Conservation (phyloP, 2,888 invertebrate species). For the Leucophora obtusa region DNA sequence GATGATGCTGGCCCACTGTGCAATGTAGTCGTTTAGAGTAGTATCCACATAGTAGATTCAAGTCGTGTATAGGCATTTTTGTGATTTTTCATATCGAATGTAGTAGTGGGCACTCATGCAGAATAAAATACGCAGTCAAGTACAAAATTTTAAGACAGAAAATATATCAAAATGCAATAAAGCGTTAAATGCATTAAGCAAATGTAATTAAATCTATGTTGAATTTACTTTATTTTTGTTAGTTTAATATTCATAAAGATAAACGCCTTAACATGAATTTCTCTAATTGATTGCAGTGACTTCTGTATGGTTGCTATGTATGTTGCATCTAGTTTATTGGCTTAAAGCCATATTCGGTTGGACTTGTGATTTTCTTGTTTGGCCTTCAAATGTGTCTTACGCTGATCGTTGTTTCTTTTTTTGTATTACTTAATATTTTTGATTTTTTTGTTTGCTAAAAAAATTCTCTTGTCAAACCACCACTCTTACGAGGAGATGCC, state of each 20-base stretch:
- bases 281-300: conserved; percentile 60
- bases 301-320: conserved; percentile 48
- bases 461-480: neutral
- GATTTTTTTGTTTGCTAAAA: conserved; percentile 1
- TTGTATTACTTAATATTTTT: conserved; percentile 10
- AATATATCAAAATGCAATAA: conserved; percentile 46
- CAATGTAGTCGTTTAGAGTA: conserved; percentile 3
- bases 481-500: neutral
- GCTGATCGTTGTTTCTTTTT: conserved; percentile 5
- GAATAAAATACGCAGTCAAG: conserved; percentile 54
- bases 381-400: conserved; percentile 8
- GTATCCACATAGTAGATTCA: neutral
- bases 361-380: neutral
- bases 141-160: neutral
- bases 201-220: conserved; percentile 1
- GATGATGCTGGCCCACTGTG: too few species aligned
- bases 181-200: conserved; percentile 36
- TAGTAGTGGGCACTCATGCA: conserved; percentile 52
- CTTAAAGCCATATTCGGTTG: conserved; percentile 53
- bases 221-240: conserved; percentile 31
- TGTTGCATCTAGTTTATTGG: conserved; percentile 56
- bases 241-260: conserved; percentile 31
- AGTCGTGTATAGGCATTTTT: neutral
- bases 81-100: neutral
- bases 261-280: conserved; percentile 58